These are phyloP conservation scores for Pterophyllum scalare DNA, from an alignment of 2,113 vertebrate species.

Conservation along the genomic window DNA sequence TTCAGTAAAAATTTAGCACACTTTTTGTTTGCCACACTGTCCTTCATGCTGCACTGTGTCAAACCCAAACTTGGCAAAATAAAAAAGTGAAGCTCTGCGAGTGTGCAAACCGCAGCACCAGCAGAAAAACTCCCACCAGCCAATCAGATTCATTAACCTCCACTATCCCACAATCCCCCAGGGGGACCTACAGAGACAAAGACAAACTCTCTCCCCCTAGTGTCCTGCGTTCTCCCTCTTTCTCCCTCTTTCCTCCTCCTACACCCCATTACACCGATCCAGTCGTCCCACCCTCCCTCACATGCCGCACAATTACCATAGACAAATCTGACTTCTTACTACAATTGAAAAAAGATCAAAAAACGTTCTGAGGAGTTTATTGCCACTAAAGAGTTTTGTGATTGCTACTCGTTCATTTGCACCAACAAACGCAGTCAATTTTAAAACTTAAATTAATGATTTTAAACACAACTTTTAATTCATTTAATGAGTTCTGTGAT, in stretches of 20 bases:
- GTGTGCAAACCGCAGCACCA: constrained; percentile 78
- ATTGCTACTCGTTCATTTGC: background rate
- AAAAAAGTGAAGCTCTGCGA: constrained; percentile 71
- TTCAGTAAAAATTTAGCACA: constrained; percentile 34
- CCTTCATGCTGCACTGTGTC: constrained; percentile 69
- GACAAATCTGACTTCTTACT: background rate
- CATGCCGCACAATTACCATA: background rate
- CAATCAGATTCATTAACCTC: constrained; percentile 84
- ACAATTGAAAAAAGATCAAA: background rate
- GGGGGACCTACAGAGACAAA: constrained; percentile 76
- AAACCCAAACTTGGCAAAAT: constrained; percentile 65
- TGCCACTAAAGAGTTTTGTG: background rate
- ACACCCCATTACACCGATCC: constrained; percentile 38
- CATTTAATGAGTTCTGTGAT: background rate
- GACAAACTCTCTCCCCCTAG: constrained; percentile 78
- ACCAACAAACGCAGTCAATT: background rate
- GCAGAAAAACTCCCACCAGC: constrained; percentile 77
- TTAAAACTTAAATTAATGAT: background rate
- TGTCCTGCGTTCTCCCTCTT: constrained; percentile 61
- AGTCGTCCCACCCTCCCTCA: constrained; percentile 24
- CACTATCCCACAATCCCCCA: constrained; percentile 74
- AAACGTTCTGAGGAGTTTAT: background rate
- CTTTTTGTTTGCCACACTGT: constrained; percentile 50
- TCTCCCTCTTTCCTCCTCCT: constrained; percentile 20
- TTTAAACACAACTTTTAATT: background rate